Evolutionary conservation across 2,797 vertebrate species (phyloP).

Genomic region (Oreochromis grahami): DNA sequence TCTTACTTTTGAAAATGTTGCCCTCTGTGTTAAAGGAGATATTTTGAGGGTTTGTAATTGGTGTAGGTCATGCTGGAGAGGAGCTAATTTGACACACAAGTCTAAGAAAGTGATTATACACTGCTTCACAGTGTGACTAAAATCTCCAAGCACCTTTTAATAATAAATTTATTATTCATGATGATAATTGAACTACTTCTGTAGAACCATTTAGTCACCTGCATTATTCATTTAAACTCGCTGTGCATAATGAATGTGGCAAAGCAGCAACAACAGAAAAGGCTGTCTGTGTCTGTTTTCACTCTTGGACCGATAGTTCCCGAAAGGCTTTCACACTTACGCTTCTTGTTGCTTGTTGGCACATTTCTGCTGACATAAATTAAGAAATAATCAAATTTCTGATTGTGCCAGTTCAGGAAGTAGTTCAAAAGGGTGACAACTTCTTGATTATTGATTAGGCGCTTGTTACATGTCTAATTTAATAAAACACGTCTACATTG

Average conservation of each 20-base stretch:
- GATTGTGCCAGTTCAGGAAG: not conserved
- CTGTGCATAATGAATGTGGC: constrained; percentile 68
- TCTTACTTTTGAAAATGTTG: not conserved
- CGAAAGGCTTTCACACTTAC: constrained; percentile 5
- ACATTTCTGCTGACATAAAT: constrained; percentile 8
- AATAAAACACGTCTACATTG: not conserved
- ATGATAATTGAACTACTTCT: constrained; percentile 68
- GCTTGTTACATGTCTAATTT: not conserved
- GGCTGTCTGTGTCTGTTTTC: constrained; percentile 34
- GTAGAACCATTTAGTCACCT: constrained; percentile 66
- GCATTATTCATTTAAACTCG: constrained; percentile 69
- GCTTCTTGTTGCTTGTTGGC: not conserved
- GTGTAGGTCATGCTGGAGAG: not conserved
- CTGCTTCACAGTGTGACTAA: constrained; percentile 48
- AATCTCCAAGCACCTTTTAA: constrained; percentile 62
- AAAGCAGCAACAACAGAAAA: constrained; percentile 45
- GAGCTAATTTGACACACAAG: constrained; percentile 11
- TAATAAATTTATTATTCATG: constrained; percentile 69
- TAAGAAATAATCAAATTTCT: not conserved
- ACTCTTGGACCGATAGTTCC: constrained; percentile 13
- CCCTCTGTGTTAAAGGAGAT: not conserved
- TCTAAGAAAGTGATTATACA: constrained; percentile 28
- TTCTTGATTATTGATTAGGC: not conserved
- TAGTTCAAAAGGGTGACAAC: not conserved
- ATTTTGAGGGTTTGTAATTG: not conserved